Base-by-base conservation (phyloP, 2,797 vertebrate species). In the Cichlasoma orientale region DNA sequence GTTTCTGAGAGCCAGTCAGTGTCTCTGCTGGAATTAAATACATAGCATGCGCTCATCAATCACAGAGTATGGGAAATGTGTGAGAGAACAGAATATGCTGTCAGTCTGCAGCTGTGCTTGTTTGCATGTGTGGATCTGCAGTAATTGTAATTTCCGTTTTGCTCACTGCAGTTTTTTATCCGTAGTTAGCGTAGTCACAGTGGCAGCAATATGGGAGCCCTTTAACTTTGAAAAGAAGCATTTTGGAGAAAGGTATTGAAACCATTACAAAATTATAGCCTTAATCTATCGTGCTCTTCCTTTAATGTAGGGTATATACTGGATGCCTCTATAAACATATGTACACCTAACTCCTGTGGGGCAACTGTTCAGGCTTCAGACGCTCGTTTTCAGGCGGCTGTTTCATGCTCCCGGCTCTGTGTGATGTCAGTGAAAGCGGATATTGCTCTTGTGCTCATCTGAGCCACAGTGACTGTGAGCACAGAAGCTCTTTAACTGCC, bases 11-110 rank as follows among this genome's bases (percentile, higher is more conserved):
- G 29, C 75, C 72, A 82, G 57, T 75, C 56, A 76, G 56, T 66
- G 58, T 80, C 74, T 76, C 71, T 77, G 57, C 72, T 68, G 58
- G 33, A 73, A 74, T 25, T 71, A 73, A 87, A 77, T 82, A 44
- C 11, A 29, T 36, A 31, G 63, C 56, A 86, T 47, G 50, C 50
- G 33, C 74, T 78, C 84, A 88, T 82, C 80, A 79, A 84, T 88
- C 29, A 41, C 56, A 31, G 53, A 75, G 71, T 77, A 53, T 70
- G 31, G 38, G 76, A 10, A 80, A 69, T 73, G 79, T 72, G 29
- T 18, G 16, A 50, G 52, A 25, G 58, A 66, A 63, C 16, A 53
- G 29, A 25, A 47, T 9, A 50, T 38, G n/a, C 50, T 56, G 47
- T 59, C 36, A 23, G 2, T 70, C 58, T 74, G 41, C 61, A 50